Evolutionary conservation across 1,140 invertebrate genomes (phyloP).

Genomic region (Oscheius sp.): DNA sequence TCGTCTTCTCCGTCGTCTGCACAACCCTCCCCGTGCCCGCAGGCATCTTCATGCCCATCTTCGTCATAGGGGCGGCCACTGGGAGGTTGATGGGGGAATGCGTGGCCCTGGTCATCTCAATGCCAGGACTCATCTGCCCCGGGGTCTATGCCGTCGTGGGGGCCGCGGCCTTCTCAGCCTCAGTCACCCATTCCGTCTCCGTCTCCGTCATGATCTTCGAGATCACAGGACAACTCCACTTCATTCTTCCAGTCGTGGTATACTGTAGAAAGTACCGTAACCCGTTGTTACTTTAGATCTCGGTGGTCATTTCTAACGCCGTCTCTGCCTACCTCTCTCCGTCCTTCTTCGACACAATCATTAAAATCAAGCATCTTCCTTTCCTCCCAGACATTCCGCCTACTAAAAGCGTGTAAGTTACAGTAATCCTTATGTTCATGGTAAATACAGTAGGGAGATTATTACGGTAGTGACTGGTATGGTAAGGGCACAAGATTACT

Average conservation of each 20-base stretch:
- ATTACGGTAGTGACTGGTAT: no score
- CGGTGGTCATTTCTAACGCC: conserved; percentile 88
- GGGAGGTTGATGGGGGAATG: conserved; percentile 81
- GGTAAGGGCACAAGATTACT: no score
- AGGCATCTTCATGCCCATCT: conserved; percentile 64
- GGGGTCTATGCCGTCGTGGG: conserved; percentile 71
- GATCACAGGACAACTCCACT: conserved; percentile 95
- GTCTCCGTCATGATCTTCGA: conserved; percentile 97
- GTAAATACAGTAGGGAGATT: no score
- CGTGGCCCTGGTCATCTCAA: background rate
- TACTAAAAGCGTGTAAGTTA: conserved; percentile 49
- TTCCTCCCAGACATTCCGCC: conserved; percentile 60
- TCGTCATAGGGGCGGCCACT: conserved; percentile 72
- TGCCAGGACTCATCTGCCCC: conserved; percentile 72
- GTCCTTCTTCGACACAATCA: conserved; percentile 96
- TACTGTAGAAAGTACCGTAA: background rate
- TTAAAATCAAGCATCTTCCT: conserved; percentile 89
- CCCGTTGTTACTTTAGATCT: conserved; percentile 69
- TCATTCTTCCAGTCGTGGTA: conserved; percentile 89
- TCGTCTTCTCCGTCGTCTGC: conserved; percentile 82
- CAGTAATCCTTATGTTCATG: background rate
- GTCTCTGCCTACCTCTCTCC: conserved; percentile 86
- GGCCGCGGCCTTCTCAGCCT: conserved; percentile 89
- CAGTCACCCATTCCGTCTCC: conserved; percentile 93
- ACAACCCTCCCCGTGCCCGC: conserved; percentile 92